Percentiles rank a stretch among this genome's conserved stretches.
These are phyloP conservation scores for Catocala nupta DNA, from an alignment of 2,888 invertebrate species.

Conservation along the genomic window DNA sequence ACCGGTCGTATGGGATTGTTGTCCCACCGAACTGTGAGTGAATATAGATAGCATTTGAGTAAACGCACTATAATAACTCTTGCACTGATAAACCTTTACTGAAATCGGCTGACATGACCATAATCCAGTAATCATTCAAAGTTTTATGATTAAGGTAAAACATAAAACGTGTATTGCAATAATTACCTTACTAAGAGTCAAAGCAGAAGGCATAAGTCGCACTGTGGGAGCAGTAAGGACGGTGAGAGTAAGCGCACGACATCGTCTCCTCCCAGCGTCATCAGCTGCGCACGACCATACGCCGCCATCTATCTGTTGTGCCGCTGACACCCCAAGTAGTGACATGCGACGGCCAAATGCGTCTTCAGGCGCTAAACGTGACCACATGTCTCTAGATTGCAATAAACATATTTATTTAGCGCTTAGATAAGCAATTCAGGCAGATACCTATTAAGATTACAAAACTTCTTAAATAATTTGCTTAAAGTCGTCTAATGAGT, in stretches of 20 bases:
- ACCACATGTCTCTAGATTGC: conserved; percentile 89
- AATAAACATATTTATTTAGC: background rate
- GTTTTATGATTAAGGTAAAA: too few relatives aligned
- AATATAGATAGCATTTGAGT: too few relatives aligned
- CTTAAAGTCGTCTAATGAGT: too few relatives aligned
- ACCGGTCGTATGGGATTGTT: too few relatives aligned
- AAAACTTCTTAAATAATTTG: too few relatives aligned
- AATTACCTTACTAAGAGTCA: conserved; percentile 90
- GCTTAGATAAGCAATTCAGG: too few relatives aligned
- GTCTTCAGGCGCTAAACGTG: conserved; percentile 86
- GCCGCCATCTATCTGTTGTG: conserved; percentile 91
- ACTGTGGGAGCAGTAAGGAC: conserved; percentile 89
- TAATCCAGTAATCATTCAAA: too few relatives aligned
- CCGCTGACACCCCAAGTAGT: conserved; percentile 90
- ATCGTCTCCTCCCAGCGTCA: conserved; percentile 90
- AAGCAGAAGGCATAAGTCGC: conserved; percentile 90
- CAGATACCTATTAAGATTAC: too few relatives aligned
- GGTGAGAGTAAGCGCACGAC: conserved; percentile 88
- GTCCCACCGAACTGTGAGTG: too few relatives aligned
- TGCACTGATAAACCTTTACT: too few relatives aligned
- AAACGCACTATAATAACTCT: too few relatives aligned
- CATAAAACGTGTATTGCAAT: background rate
- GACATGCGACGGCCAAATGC: conserved; percentile 87
- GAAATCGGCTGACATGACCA: too few relatives aligned
- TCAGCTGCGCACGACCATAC: conserved; percentile 93